Evolutionary conservation across 2,113 vertebrate genomes (phyloP).

Genomic region (Tinamus guttatus): DNA sequence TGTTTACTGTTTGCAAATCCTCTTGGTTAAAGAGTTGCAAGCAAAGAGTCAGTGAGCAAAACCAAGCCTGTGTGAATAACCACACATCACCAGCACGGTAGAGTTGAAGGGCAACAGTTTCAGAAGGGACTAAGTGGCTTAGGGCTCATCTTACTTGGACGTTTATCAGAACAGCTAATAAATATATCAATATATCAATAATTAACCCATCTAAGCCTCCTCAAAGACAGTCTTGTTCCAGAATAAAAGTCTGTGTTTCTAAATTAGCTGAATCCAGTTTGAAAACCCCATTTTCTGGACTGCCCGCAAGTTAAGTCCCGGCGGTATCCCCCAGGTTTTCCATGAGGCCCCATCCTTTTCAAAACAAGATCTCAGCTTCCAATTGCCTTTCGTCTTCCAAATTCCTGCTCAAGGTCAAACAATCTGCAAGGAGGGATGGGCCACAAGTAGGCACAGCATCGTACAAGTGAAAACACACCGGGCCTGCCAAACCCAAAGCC

Average conservation of each 20-base stretch:
- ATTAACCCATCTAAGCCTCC: neutral
- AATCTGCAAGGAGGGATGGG: neutral
- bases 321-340: neutral
- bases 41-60: neutral
- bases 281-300: neutral
- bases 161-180: neutral
- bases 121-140: neutral
- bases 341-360: neutral
- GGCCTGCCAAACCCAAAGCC: neutral
- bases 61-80: neutral
- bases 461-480: neutral
- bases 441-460: neutral
- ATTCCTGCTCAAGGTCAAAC: neutral
- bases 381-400: neutral
- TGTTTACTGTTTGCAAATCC: neutral
- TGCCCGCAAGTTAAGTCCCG: neutral
- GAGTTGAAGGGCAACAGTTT: neutral
- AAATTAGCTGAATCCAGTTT: neutral
- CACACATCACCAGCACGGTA: neutral
- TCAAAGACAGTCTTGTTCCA: neutral
- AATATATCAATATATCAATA: slow-evolving; percentile 26
- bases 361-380: neutral
- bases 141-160: neutral
- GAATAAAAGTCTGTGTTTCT: neutral
- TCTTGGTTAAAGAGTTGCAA: neutral